Evolutionary conservation across 2,113 vertebrate genomes (phyloP).

Genomic region (Chaetorhynchus papuensis): DNA sequence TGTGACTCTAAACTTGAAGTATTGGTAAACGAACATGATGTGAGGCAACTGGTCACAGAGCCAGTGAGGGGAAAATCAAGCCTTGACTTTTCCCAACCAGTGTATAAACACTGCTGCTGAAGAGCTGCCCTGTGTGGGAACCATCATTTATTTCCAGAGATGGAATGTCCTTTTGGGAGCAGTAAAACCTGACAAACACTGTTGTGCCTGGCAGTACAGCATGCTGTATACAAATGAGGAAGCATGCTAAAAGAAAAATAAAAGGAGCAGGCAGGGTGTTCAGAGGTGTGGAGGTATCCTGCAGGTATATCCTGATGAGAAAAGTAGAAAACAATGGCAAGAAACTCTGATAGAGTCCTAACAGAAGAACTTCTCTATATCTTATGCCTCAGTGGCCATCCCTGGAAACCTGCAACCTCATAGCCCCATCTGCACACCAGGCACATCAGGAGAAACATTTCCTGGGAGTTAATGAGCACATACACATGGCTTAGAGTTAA

Average conservation of each 20-base stretch:
- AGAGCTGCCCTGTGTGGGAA: background rate
- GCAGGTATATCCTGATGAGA: background rate
- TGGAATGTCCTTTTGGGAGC: background rate
- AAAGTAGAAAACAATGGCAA: background rate
- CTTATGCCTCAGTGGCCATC: background rate
- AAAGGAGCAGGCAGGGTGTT: background rate
- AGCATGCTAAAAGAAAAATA: background rate
- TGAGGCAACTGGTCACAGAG: background rate
- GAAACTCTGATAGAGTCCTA: background rate
- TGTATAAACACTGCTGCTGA: background rate
- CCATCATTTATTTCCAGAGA: background rate
- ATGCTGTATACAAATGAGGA: background rate
- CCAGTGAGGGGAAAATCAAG: background rate
- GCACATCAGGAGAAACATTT: background rate
- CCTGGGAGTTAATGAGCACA: background rate
- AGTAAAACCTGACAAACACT: background rate
- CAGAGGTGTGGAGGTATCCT: background rate
- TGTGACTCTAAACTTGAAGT: background rate
- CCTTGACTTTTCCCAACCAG: background rate
- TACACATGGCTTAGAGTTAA: background rate
- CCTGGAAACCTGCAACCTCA: background rate
- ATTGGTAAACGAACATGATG: background rate
- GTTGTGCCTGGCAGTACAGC: background rate
- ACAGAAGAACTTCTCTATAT: background rate
- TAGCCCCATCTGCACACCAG: background rate